phyloP scores from a whole-genome alignment of 1,140 invertebrate genomes.

The Tribolium madens region DNA sequence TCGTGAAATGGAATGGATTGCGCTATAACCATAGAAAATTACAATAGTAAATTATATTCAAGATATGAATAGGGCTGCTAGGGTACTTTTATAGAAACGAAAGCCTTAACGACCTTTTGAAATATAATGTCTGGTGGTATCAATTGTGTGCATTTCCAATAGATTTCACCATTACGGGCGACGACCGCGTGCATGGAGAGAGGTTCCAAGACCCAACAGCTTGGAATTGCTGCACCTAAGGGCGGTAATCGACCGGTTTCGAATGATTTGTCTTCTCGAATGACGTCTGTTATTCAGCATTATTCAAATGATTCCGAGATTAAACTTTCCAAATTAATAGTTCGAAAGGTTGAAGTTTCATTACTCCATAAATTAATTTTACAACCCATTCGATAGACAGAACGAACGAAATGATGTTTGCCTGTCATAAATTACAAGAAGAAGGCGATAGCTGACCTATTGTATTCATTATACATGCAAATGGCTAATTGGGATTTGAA shows the following conservation, averaged over 20 bases:
- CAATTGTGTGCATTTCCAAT: slow-evolving; percentile 38
- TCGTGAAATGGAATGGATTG: slow-evolving; percentile 13
- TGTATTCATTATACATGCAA: not conserved
- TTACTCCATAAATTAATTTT: slow-evolving; percentile 26
- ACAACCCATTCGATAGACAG: slow-evolving; percentile 6
- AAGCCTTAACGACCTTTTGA: slow-evolving; percentile 37
- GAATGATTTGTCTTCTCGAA: slow-evolving; percentile 14
- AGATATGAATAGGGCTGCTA: slow-evolving; percentile 25
- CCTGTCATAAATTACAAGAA: not conserved
- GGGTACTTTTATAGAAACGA: slow-evolving; percentile 30
- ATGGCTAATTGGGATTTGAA: not conserved
- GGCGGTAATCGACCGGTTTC: slow-evolving; percentile 30
- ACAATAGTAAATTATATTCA: slow-evolving; percentile 29
- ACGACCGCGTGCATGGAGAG: slow-evolving; percentile 12
- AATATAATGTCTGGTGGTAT: slow-evolving; percentile 39
- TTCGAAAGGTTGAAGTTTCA: slow-evolving; percentile 33
- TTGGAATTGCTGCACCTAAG: slow-evolving; percentile 28
- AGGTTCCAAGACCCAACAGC: not conserved
- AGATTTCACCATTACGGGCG: slow-evolving; percentile 29
- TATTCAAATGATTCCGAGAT: slow-evolving; percentile 9
- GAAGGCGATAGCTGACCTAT: not conserved
- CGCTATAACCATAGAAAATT: slow-evolving; percentile 29
- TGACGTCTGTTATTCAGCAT: slow-evolving; percentile 17
- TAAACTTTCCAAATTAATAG: slow-evolving; percentile 18
- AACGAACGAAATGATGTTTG: not conserved